These are phyloP conservation scores for Girardinichthys multiradiatus DNA, from an alignment of 2,113 vertebrate species.

Conservation along the genomic window DNA sequence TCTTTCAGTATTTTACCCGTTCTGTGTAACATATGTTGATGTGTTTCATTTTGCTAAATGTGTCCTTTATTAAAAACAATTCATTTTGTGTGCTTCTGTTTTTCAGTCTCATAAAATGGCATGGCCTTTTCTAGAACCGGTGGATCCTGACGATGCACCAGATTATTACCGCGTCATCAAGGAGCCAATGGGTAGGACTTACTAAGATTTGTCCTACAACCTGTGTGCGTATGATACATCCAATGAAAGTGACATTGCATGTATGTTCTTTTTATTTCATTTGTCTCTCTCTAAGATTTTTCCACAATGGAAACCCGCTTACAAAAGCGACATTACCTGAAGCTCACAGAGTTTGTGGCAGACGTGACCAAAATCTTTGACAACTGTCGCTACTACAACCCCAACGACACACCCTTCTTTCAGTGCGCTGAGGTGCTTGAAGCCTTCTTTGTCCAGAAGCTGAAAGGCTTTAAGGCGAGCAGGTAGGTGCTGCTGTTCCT, in stretches of 20 bases:
- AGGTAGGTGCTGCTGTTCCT: conserved; percentile 82
- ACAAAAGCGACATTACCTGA: conserved; percentile 94
- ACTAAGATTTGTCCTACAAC: too few relatives aligned
- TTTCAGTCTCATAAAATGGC: conserved; percentile 97
- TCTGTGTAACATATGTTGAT: background rate
- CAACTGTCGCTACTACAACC: conserved; percentile 99
- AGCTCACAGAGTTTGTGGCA: conserved; percentile 97
- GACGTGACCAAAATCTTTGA: conserved; percentile 99
- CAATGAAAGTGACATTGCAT: too few relatives aligned
- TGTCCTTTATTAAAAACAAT: background rate
- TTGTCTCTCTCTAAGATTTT: conserved; percentile 82
- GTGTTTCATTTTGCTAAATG: background rate
- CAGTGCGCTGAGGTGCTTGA: conserved; percentile 98
- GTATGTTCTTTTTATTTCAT: background rate
- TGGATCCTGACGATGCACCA: conserved; percentile 95
- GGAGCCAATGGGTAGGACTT: conserved; percentile 94
- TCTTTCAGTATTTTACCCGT: background rate
- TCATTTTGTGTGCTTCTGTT: background rate
- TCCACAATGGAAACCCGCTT: conserved; percentile 96
- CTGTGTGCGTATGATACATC: background rate
- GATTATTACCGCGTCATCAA: conserved; percentile 99
- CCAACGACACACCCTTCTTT: conserved; percentile 97
- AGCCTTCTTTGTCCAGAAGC: conserved; percentile 98
- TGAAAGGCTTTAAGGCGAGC: conserved; percentile 99
- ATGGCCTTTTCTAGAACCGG: conserved; percentile 97